A percentile compares a stretch with the other conserved stretches of the same genome.
Evolutionary conservation across 2,113 vertebrate genomes (phyloP).

Genomic region (Chrysemys picta): DNA sequence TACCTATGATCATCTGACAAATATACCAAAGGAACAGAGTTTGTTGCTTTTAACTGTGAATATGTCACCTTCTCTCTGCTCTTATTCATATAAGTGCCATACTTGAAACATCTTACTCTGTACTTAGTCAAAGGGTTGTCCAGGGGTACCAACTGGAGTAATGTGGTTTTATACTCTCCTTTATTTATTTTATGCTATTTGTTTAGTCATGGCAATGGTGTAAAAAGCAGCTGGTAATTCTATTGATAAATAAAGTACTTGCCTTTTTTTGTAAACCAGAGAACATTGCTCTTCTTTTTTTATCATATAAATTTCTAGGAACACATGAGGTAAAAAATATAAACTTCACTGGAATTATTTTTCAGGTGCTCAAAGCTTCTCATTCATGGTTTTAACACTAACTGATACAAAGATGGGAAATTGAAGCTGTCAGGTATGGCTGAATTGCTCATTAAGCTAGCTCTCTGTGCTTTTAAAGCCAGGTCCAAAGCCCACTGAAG

Average conservation of each 20-base stretch:
- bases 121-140: slow-evolving; percentile 73
- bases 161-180: slow-evolving; percentile 75
- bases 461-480: slow-evolving; percentile 42
- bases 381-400: slow-evolving; percentile 49
- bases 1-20: slow-evolving; percentile 63
- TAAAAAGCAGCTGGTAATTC: slow-evolving; percentile 72
- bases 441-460: slow-evolving; percentile 44
- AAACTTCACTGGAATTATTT: slow-evolving; percentile 5
- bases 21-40: slow-evolving; percentile 83
- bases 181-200: slow-evolving; percentile 67
- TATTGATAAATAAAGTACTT: slow-evolving; percentile 78
- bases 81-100: slow-evolving; percentile 84
- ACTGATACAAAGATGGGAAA: slow-evolving; percentile 24
- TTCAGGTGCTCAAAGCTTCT: slow-evolving; percentile 39
- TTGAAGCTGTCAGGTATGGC: neutral
- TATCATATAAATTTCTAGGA: slow-evolving; percentile 9
- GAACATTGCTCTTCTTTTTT: slow-evolving; percentile 53
- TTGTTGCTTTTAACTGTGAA: slow-evolving; percentile 77
- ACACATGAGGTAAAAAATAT: slow-evolving; percentile 9
- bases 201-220: slow-evolving; percentile 72
- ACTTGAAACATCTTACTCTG: slow-evolving; percentile 75
- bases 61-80: slow-evolving; percentile 76
- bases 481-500: slow-evolving; percentile 68
- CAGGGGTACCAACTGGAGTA: slow-evolving; percentile 71
- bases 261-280: slow-evolving; percentile 76